Evolutionary conservation across 2,888 invertebrate genomes (phyloP).

Genomic region (Anarsia innoxiella): DNA sequence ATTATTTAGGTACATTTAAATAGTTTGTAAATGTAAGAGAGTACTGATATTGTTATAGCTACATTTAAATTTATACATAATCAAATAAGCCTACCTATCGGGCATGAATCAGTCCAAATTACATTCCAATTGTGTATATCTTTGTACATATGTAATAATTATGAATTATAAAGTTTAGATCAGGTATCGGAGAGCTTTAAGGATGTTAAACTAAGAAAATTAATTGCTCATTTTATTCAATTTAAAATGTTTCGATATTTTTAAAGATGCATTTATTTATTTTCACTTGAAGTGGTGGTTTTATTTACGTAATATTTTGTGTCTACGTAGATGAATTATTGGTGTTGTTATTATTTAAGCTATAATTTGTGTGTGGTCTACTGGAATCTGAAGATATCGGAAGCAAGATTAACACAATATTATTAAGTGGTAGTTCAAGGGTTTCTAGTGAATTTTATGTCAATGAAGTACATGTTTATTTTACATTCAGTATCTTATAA

Average conservation of each 20-base stretch:
- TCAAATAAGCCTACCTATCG: constrained; percentile 39
- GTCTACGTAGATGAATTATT: constrained; percentile 2
- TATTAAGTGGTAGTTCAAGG: background rate
- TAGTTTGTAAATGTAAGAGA: constrained; percentile 38
- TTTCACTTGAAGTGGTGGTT: constrained; percentile 17
- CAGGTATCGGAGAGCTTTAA: constrained; percentile 66
- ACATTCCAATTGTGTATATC: constrained; percentile 69
- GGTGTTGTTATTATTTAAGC: constrained; percentile 5
- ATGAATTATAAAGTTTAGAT: constrained; percentile 38
- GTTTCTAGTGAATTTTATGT: no score
- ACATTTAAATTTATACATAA: constrained; percentile 45
- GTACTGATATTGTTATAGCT: constrained; percentile 66
- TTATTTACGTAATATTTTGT: constrained; percentile 1
- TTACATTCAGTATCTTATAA: no score
- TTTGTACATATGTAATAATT: constrained; percentile 51
- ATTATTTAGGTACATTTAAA: background rate
- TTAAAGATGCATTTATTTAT: constrained; percentile 50
- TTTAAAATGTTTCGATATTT: constrained; percentile 29
- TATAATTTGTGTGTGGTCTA: background rate
- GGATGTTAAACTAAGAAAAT: constrained; percentile 50
- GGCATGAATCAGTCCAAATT: constrained; percentile 63
- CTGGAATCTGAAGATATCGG: no score
- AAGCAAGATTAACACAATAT: background rate
- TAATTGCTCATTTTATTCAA: constrained; percentile 58
- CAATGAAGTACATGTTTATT: no score